Percentiles rank a stretch among this genome's conserved stretches.
Conservation (phyloP, 92 coral and sea anemone species). For the Chrysogorgia sp. region DNA sequence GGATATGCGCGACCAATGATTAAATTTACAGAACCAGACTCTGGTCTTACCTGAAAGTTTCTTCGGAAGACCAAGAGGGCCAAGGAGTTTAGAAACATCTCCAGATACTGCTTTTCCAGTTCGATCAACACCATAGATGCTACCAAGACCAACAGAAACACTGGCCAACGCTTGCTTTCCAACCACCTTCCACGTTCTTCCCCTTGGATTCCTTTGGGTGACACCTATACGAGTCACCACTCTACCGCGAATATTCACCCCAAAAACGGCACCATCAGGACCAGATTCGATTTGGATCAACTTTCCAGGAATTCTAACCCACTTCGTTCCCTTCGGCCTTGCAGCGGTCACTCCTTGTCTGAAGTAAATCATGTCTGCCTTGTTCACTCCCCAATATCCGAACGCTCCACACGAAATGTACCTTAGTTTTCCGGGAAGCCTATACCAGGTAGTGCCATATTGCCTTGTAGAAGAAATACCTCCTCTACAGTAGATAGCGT, state of each 20-base stretch:
- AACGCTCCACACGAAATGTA: no score
- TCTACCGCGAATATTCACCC: not conserved
- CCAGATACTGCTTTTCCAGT: not conserved
- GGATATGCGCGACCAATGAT: not conserved
- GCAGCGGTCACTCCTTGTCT: no score
- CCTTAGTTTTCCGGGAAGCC: not conserved
- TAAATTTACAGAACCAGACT: no score
- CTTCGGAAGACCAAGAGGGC: not conserved
- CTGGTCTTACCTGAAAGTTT: not conserved
- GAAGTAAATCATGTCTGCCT: no score
- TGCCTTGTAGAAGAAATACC: no score
- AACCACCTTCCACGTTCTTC: constrained; percentile 5
- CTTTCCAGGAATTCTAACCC: no score
- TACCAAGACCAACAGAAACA: not conserved
- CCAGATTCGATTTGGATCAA: no score
- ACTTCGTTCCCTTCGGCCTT: no score
- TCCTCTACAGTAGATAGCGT: no score
- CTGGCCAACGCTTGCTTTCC: not conserved
- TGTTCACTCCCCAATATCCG: no score
- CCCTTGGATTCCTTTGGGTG: not conserved
- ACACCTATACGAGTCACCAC: not conserved
- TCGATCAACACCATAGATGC: not conserved
- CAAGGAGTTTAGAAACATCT: not conserved
- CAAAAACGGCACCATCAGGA: not conserved
- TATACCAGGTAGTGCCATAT: not conserved